Conservation (phyloP, 2,113 vertebrate genomes). For the Cardinalis cardinalis region DNA sequence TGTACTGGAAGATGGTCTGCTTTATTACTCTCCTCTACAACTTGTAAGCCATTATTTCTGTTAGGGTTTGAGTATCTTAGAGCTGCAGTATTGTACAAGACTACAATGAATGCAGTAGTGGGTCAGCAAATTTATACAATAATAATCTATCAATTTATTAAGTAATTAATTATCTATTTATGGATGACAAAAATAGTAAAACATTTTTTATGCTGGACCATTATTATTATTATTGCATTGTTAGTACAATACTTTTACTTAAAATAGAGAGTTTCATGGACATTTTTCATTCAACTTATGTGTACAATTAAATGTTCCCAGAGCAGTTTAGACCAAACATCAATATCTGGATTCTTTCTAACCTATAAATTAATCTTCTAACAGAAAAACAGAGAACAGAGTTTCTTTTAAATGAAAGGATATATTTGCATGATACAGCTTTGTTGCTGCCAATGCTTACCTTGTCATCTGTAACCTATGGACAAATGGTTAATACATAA, state of each 20-base stretch:
- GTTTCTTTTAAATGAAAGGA: neutral
- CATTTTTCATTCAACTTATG: neutral
- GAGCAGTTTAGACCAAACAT: neutral
- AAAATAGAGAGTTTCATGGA: neutral
- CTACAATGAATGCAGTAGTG: neutral
- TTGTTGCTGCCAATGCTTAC: neutral
- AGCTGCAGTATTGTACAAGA: neutral
- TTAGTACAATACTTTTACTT: neutral
- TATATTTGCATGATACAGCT: neutral
- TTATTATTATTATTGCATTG: neutral
- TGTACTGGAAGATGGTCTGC: neutral
- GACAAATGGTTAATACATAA: neutral
- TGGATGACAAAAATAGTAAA: neutral
- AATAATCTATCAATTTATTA: neutral
- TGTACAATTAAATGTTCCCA: neutral
- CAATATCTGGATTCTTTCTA: neutral
- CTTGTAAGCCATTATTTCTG: neutral
- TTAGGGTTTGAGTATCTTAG: neutral
- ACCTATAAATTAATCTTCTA: neutral
- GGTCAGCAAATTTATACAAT: neutral
- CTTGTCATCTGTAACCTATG: neutral
- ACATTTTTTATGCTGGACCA: neutral
- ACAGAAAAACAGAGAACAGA: neutral
- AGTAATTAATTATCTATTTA: neutral
- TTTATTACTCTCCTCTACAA: neutral